These are phyloP conservation scores for Xestia sexstrigata DNA, from an alignment of 2,888 invertebrate genomes.

Conservation along the genomic window DNA sequence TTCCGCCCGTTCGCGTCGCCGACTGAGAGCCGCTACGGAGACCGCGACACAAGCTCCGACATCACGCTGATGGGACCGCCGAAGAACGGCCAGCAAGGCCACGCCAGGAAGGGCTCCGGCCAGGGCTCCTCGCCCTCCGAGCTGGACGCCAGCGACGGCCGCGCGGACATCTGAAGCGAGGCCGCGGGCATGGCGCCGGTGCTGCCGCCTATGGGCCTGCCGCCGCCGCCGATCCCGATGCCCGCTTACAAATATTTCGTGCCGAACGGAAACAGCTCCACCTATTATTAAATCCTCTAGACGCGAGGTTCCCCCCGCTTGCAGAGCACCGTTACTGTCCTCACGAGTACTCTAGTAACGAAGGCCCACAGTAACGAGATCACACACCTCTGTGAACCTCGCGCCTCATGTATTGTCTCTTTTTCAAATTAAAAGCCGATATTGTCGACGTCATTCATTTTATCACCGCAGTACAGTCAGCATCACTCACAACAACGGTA, in stretches of 20 bases:
- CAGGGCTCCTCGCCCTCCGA: conserved; percentile 90
- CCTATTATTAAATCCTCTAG: conserved; percentile 81
- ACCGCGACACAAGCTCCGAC: conserved; percentile 90
- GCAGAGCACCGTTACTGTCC: conserved; percentile 42
- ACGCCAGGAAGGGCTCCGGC: conserved; percentile 77
- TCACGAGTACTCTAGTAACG: not conserved
- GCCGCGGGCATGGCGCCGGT: conserved; percentile 84
- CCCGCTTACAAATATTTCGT: conserved; percentile 87
- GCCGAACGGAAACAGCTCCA: conserved; percentile 85
- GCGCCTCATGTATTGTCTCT: conserved; percentile 50
- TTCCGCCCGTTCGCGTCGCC: conserved; percentile 91
- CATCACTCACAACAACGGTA: conserved; percentile 41
- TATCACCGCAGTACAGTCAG: conserved; percentile 68
- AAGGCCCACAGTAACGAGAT: conserved; percentile 15
- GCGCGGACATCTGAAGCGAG: conserved; percentile 89
- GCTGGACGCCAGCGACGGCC: conserved; percentile 92
- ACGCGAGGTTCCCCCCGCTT: conserved; percentile 56
- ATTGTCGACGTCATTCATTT: conserved; percentile 54
- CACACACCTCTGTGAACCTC: conserved; percentile 43
- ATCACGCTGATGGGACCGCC: conserved; percentile 87
- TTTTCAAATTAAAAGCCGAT: conserved; percentile 51
- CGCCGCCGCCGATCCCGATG: conserved; percentile 83
- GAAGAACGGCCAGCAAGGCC: conserved; percentile 80
- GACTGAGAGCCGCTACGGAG: conserved; percentile 91
- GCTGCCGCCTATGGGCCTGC: conserved; percentile 70